A percentile compares a stretch with the other conserved stretches of the same genome.
Evolutionary conservation across 2,888 invertebrate genomes (phyloP).

Genomic region (Pterostichus niger): DNA sequence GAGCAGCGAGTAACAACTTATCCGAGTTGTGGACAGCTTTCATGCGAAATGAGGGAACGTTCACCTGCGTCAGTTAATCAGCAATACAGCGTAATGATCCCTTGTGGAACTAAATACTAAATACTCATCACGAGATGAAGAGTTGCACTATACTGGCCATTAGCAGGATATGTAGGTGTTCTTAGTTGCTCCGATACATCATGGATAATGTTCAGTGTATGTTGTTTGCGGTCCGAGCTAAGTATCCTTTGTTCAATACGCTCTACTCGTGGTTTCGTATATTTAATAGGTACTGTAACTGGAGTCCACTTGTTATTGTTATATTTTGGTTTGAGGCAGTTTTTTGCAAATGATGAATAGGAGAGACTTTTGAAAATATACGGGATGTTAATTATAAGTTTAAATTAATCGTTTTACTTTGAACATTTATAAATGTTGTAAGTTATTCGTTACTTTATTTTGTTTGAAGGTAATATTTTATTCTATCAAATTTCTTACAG

Average conservation of each 20-base stretch:
- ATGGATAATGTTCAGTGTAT: constrained; percentile 32
- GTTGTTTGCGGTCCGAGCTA: background rate
- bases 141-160: constrained; percentile 20
- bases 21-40: background rate
- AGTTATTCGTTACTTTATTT: no score
- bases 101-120: constrained; percentile 24
- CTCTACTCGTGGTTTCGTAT: background rate
- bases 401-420: no score
- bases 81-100: constrained; percentile 26
- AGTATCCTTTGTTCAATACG: constrained; percentile 41
- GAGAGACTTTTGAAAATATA: no score
- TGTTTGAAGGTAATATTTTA: no score
- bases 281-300: background rate
- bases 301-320: background rate
- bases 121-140: constrained; percentile 30
- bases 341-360: background rate
- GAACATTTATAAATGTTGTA: no score
- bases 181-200: constrained; percentile 33
- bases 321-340: background rate
- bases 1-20: background rate
- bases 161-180: constrained; percentile 44
- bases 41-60: background rate
- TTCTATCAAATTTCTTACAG: background rate
- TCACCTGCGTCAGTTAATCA: constrained; percentile 39
- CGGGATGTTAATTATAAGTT: no score